These are phyloP conservation scores for Temnopleurus reevesii DNA, from an alignment of 53 echinoderm and acorn worm species.

Conservation along the genomic window DNA sequence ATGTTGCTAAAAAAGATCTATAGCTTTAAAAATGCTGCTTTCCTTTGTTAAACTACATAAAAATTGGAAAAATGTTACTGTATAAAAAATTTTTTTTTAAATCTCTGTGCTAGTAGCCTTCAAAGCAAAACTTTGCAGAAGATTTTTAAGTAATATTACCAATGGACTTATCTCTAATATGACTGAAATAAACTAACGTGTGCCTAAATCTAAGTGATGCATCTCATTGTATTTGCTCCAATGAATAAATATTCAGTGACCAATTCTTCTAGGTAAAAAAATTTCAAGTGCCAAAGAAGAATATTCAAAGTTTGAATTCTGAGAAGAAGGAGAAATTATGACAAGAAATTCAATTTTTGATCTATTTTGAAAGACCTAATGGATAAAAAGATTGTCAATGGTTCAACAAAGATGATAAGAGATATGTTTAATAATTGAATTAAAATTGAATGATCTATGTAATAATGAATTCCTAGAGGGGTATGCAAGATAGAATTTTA, in stretches of 20 bases:
- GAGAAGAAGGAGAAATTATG: background rate
- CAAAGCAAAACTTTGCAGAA: conserved; percentile 7
- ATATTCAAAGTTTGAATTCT: background rate
- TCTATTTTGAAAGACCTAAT: conserved; percentile 16
- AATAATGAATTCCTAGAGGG: background rate
- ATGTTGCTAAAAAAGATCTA: background rate
- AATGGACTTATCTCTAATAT: conserved; percentile 17
- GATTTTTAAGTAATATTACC: background rate
- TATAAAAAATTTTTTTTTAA: background rate
- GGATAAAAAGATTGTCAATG: background rate
- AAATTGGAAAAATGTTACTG: background rate
- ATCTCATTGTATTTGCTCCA: conserved; percentile 44
- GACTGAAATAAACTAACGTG: conserved; percentile 55
- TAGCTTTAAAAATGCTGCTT: background rate
- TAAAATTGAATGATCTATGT: background rate
- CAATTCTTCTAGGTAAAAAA: conserved; percentile 29
- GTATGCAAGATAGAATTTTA: background rate
- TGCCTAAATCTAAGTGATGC: conserved; percentile 38
- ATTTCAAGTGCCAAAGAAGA: conserved; percentile 51
- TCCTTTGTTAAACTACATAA: background rate
- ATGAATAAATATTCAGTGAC: conserved; percentile 38
- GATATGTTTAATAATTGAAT: background rate
- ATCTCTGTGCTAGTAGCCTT: background rate
- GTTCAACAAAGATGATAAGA: background rate
- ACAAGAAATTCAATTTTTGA: background rate